A percentile compares a stretch with the other conserved stretches of the same genome.
Evolutionary conservation across 53 echinoderm and acorn worm genomes (phyloP).

Genomic region (Crossaster papposus): DNA sequence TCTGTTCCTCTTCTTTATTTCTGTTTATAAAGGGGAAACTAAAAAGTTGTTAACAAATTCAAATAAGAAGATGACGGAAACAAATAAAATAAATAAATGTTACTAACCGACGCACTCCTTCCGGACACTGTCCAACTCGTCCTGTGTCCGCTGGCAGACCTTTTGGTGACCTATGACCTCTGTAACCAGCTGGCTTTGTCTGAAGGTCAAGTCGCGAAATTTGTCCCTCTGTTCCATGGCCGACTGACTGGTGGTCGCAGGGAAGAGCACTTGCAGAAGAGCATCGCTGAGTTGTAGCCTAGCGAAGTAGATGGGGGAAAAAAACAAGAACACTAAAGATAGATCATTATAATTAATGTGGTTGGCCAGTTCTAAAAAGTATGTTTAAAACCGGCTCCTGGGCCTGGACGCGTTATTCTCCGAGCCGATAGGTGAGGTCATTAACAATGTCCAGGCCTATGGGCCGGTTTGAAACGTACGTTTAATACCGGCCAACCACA

Average conservation of each 20-base stretch:
- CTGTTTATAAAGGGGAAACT: neutral
- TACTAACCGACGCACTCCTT: constrained; percentile 72
- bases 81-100: neutral
- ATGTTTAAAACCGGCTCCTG: no score
- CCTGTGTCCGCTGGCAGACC: constrained; percentile 65
- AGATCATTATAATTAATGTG: no score
- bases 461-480: no score
- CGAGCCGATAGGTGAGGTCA: no score
- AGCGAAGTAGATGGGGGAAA: neutral
- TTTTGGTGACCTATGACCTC: constrained; percentile 79
- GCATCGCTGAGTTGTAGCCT: constrained; percentile 79
- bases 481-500: no score
- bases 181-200: constrained; percentile 68
- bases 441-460: no score
- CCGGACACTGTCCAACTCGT: constrained; percentile 69
- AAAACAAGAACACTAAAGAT: no score
- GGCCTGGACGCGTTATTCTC: no score
- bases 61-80: neutral
- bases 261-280: constrained; percentile 75
- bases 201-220: constrained; percentile 55
- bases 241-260: constrained; percentile 22
- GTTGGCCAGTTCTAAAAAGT: no score
- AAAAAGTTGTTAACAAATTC: neutral
- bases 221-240: constrained; percentile 38
- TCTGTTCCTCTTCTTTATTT: constrained; percentile 44